Evolutionary conservation across 2,888 invertebrate genomes (phyloP), one percentile per base, ranked within the genome.

Genomic region (Drosophila mimetica): DNA sequence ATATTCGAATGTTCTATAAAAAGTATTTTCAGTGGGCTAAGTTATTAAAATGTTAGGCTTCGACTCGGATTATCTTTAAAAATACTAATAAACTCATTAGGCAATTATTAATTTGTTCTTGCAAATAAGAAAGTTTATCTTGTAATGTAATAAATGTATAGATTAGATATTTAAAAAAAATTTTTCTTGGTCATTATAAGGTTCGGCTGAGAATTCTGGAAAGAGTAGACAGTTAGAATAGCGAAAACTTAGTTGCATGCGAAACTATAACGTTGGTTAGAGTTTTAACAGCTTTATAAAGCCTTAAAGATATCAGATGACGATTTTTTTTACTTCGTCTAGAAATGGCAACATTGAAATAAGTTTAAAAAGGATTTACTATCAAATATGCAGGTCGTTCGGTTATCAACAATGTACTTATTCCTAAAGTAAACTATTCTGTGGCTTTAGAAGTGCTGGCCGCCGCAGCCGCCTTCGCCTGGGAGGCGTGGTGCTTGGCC

Each of bases 401-500:
- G 51, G 50, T 18, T 46, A 25, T 42, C 9, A 39, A 42, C 48
- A 37, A 32, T 8, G 5, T 42, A 37, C 9, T 44, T 9, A 18
- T 14, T n/a, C 9, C 39, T 20, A 34, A 50, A 50, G n/a, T 32
- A 13, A 46, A n/a, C 69, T 82, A 85, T 71, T 67, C 64, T 20
- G 34, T 32, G 28, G 47, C 57, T 6, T 64, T 58, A 58, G 64
- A 55, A 4, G 66, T 63, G 11, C 60, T 65, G 14, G 89, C 71
- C 6, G 88, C 82, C 9, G 82, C 86, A 1, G 82, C 78, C 0
- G 77, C 74, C 1, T 81, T 71, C 14, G 77, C 80, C 47, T 83
- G 70, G 13, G 79, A 53, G 11, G 83, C 72, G 52, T 92, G 90
- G 59, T 91, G 90, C 52, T 91, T 90, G 9, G 91, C 92, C 14